Conservation (phyloP, 2,797 vertebrate species). For the Siniperca undulata region DNA sequence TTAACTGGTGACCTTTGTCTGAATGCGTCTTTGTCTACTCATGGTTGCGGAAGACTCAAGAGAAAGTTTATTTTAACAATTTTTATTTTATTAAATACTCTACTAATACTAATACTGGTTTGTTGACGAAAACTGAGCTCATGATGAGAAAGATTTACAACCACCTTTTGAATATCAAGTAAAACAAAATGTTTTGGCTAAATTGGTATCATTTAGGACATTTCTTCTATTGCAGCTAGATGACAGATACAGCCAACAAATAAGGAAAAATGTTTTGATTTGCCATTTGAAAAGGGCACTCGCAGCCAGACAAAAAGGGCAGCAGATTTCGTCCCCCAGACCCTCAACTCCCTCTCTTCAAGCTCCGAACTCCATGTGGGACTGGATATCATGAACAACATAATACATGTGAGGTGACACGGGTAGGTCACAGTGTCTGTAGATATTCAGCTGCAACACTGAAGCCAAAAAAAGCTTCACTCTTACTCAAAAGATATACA, state of each 20-base stretch:
- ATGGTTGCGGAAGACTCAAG: neutral
- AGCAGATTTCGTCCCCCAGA: slow-evolving; percentile 9
- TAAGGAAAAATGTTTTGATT: slow-evolving; percentile 41
- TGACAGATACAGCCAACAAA: slow-evolving; percentile 22
- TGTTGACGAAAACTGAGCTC: neutral
- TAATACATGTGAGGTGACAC: slow-evolving; percentile 52
- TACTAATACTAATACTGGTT: neutral
- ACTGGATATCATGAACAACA: slow-evolving; percentile 38
- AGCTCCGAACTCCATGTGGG: neutral
- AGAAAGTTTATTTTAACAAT: neutral
- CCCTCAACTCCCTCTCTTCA: neutral
- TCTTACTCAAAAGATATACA: neutral
- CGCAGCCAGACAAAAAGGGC: slow-evolving; percentile 48
- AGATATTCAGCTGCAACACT: slow-evolving; percentile 21
- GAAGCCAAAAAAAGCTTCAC: neutral
- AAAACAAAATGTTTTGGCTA: neutral
- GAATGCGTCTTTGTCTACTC: neutral
- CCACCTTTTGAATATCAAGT: neutral
- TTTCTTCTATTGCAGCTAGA: neutral
- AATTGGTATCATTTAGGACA: slow-evolving; percentile 6
- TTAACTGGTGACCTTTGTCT: slow-evolving; percentile 41
- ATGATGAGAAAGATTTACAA: neutral
- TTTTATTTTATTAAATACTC: neutral
- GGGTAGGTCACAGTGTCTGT: slow-evolving; percentile 29
- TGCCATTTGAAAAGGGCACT: slow-evolving; percentile 70